Base-by-base conservation (phyloP, 2,888 invertebrate species). In the Mythimna impura region DNA sequence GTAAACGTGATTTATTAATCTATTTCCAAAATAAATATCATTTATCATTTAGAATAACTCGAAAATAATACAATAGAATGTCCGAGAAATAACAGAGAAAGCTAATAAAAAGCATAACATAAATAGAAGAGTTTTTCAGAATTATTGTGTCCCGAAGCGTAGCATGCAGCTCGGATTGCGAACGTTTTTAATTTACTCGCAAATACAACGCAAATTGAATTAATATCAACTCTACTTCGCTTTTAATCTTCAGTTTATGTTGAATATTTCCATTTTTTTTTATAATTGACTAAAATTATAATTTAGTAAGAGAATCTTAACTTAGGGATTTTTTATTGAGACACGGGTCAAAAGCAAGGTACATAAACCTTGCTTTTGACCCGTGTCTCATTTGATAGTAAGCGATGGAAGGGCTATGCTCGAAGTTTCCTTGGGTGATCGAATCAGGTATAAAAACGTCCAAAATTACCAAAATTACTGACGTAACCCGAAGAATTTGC, bases 121-220 rank as follows among this genome's bases (percentile, higher is more conserved):
- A 76, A 62, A 62, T 55, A 43, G 52, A 52, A 22, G 12, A 50
- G 40, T 62, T 79, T 30, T 22, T 65, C 55, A 50, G 43, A 79
- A 73, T 54, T 79, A 73, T 73, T 77, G 65, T 73, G 65, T 64
- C 62, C n/a, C 20, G 76, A 55, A 76, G 80, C 65, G 30, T 12
- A 20, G 55, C 65, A 12, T 47, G 80, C 61, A 61, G 52, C 76
- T 52, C 22, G 65, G 61, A 54, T 73, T 34, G 73, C 80, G 73
- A 47, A 62, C 52, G 22, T 80, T 80, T 80, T 79, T 80, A 65
- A 76, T 80, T 80, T 80, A 80, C 65, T 80, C 55, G n/a, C 76
- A 66, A 80, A 80, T 62, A 62, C 25, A 73, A 76, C n/a, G 43
- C 22, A 73, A 73, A 76, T 82, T 50, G 66, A 66, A 66, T 78